phyloP scores from a whole-genome alignment of 2,797 vertebrate species.

The Bradypodion ventrale region DNA sequence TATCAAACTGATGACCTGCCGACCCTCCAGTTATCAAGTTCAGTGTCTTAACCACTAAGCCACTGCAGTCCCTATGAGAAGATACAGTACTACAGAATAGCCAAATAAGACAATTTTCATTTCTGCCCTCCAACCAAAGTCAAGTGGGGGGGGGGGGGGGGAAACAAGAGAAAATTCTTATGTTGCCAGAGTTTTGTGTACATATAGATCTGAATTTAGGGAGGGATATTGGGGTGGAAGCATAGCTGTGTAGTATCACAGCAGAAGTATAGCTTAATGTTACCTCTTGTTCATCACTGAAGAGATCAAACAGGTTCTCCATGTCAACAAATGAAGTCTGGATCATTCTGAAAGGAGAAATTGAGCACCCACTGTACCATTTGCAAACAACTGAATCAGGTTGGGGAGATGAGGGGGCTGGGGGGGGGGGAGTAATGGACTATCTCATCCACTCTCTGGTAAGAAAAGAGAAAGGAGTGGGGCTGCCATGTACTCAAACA shows the following conservation, averaged over 20 bases:
- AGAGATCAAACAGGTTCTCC: slow-evolving; percentile 97
- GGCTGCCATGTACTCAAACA: neutral
- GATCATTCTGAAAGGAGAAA: slow-evolving; percentile 85
- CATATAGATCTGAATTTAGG: neutral
- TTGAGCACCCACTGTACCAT: neutral
- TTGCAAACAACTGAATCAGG: neutral
- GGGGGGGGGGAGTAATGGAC: neutral
- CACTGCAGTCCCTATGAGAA: too few relatives aligned
- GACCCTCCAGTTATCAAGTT: too few relatives aligned
- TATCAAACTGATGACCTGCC: too few relatives aligned
- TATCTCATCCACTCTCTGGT: neutral
- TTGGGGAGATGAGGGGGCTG: neutral
- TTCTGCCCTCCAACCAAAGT: neutral
- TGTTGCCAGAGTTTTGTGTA: neutral
- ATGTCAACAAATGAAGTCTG: slow-evolving; percentile 97
- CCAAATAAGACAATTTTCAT: neutral
- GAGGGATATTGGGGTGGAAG: neutral
- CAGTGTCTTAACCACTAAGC: too few relatives aligned
- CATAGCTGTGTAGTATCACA: neutral
- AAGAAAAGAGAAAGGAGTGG: neutral
- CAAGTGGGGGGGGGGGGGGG: neutral
- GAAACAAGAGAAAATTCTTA: neutral
- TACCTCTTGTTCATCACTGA: slow-evolving; percentile 90
- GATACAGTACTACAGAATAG: too few relatives aligned
- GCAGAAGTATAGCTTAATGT: slow-evolving; percentile 28